Base-by-base conservation (phyloP, 2,113 vertebrate genomes). In the Scartelaos histophorus region DNA sequence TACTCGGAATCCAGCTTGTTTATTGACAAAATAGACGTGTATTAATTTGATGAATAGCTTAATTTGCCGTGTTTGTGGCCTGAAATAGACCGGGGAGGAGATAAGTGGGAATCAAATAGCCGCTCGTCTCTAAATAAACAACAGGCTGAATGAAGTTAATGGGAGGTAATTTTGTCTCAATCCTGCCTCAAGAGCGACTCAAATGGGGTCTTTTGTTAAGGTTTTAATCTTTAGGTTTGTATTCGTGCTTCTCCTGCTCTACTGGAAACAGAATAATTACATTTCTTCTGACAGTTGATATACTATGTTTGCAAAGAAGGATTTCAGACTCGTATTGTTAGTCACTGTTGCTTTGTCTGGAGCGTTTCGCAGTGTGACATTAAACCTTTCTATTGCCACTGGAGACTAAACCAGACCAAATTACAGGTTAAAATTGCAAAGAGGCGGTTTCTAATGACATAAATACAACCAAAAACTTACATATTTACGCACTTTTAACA, bases 41-140 rank as follows among this genome's bases (percentile, higher is more conserved):
- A 64, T 64, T 64, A 64, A 64, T 64, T 9, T 64, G 61, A 64
- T 64, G 61, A 64, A 64, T 64, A 5, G 61, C 61, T 64, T 64
- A 64, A 64, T 64, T 64, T 64, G 61, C 61, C n/a, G 34, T 38
- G 61, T 64, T 21, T 35, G 34, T 64, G 6, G 61, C 61, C 61
- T 43, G 34, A 64, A 64, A 64, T 64, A 64, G 61, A 64, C 61
- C 12, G 12, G 34, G 34, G 61, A 64, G 34, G 38, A 64, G 61
- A 64, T 64, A 64, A 64, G 25, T 64, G 61, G 60, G 34, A 64
- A 64, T 43, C 38, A 64, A 35, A 64, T n/a, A 43, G 61, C 61
- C 34, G 13, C 61, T 38, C 34, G 34, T 38, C 61, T 64, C 61
- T 64, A 64, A 35, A 38, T n/a, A 64, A 64, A 64, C 61, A 64